These are phyloP conservation scores for Epiblema foenella DNA, from an alignment of 2,888 invertebrate genomes.

Conservation along the genomic window DNA sequence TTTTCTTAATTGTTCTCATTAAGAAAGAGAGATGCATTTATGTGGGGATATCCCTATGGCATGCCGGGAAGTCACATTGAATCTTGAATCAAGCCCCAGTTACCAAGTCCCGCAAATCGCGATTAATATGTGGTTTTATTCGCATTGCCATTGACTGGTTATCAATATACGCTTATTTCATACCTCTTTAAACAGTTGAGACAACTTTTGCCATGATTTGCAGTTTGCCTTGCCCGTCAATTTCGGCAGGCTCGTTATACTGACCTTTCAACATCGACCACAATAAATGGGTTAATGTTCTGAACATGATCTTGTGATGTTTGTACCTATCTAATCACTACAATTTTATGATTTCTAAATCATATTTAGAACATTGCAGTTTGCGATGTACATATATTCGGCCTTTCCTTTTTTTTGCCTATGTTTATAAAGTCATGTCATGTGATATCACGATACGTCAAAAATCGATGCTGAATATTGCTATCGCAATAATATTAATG, in stretches of 20 bases:
- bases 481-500: no score
- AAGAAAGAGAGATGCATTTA: no score
- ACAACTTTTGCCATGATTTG: conserved; percentile 7
- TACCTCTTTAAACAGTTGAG: not conserved
- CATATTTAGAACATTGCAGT: not conserved
- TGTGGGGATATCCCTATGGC: no score
- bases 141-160: no score
- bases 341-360: conserved; percentile 28
- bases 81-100: no score
- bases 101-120: no score
- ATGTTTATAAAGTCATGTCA: not conserved
- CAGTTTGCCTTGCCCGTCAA: conserved; percentile 4
- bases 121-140: no score
- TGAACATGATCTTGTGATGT: conserved; percentile 30
- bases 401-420: not conserved
- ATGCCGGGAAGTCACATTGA: no score
- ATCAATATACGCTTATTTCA: not conserved
- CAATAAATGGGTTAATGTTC: conserved; percentile 33
- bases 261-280: conserved; percentile 8
- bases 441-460: not conserved
- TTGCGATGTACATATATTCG: not conserved
- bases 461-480: not conserved
- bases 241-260: not conserved
- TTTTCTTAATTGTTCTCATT: no score
- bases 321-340: conserved; percentile 23